A percentile compares a stretch with the other conserved stretches of the same genome.
phyloP scores from a whole-genome alignment of 2,888 invertebrate genomes.

The Pristionchus arcanus region DNA sequence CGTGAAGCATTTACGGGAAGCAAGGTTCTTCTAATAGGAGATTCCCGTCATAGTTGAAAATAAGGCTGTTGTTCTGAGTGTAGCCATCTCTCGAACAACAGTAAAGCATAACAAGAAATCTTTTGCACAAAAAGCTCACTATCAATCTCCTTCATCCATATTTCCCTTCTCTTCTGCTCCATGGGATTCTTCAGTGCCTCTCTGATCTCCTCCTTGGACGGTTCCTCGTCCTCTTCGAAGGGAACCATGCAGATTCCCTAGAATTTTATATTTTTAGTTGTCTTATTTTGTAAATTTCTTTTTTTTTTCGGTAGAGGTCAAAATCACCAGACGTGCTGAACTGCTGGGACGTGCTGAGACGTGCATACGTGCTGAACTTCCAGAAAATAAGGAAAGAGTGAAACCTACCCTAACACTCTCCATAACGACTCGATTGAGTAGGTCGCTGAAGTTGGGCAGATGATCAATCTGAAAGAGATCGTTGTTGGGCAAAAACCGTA shows the following conservation, averaged over 20 bases:
- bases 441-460: constrained; percentile 5
- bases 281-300: too few relatives aligned
- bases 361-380: not conserved
- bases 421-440: not conserved
- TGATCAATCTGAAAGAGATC: not conserved
- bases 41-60: too few relatives aligned
- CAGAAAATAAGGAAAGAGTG: not conserved
- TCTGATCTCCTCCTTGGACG: not conserved
- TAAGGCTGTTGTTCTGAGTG: too few relatives aligned
- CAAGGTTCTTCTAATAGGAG: too few relatives aligned
- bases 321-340: too few relatives aligned
- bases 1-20: not conserved
- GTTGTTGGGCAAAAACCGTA: not conserved
- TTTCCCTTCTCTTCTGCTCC: not conserved
- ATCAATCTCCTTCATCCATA: constrained; percentile 35
- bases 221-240: not conserved
- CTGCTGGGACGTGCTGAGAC: too few relatives aligned
- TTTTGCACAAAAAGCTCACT: not conserved
- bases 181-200: not conserved
- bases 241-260: not conserved
- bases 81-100: too few relatives aligned
- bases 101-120: too few relatives aligned
- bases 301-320: too few relatives aligned
- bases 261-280: not conserved
- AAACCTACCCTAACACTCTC: not conserved